Evolutionary conservation across 2,797 vertebrate species (phyloP), one percentile per base, ranked within the genome.

Genomic region (Jordanella pulchra): DNA sequence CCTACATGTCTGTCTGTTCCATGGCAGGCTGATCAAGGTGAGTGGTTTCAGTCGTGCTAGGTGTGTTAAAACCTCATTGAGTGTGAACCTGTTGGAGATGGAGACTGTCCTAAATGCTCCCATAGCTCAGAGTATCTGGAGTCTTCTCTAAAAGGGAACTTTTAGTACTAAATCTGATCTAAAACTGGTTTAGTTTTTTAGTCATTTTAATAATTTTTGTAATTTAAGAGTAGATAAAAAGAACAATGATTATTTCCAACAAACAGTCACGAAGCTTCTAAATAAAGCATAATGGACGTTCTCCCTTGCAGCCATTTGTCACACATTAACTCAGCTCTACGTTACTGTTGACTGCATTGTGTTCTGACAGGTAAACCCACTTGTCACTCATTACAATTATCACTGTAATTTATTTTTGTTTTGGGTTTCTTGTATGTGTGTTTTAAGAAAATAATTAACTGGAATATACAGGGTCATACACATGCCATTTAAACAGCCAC

Each of bases 11-110:
- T 97, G 93, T 90, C 95, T 93, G 63, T 91, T 91, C 88, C 89
- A 90, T 93, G 92, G 92, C 94, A 96, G 95, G 90, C 94, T 56
- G 78, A 91, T 86, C 71, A 95, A 97, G 97, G 97, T 99, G 95
- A 98, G 97, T 92, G 28, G 6, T 50, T 58, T 13, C n/a, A 67
- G 23, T 83, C 66, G 65, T 72, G 28, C 27, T n/a, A 6, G 65
- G 53, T 72, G 25, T 68, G 71, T 72, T 30, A 30, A 61, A 23
- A 42, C 3, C 25, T 44, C 60, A 28, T 1, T 60, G n/a, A 2
- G 14, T 65, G 55, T 55, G 14, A 60, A 65, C 47, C 39, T 30
- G 39, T 44, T n/a, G 39, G 61, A 4, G 4, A 60, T 23, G 55
- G 69, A 65, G 70, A 44, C 42, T 0, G 44, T 61, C 48, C 65